These are phyloP conservation scores for Lydus trimaculatus DNA, from an alignment of 2,888 invertebrate genomes.

Conservation along the genomic window DNA sequence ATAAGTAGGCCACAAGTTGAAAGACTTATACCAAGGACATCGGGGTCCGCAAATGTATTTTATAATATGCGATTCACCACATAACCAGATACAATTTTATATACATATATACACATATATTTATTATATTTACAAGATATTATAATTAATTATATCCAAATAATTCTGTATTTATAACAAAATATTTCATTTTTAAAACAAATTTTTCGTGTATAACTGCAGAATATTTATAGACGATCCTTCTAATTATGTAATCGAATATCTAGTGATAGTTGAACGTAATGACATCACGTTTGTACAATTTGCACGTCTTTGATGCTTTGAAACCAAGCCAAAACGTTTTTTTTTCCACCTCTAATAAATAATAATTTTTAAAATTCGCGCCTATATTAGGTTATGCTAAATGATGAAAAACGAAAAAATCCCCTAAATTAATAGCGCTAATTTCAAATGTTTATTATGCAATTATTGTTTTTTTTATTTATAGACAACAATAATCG, in stretches of 20 bases:
- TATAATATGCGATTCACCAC: slow-evolving; percentile 50
- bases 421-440: background rate
- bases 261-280: slow-evolving; percentile 9
- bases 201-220: background rate
- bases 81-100: slow-evolving; percentile 51
- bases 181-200: background rate
- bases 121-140: background rate
- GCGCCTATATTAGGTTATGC: background rate
- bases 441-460: slow-evolving; percentile 9
- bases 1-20: slow-evolving; percentile 63
- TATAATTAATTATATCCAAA: background rate
- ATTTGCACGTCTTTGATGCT: slow-evolving; percentile 18
- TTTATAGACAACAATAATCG: background rate
- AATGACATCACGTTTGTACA: slow-evolving; percentile 25
- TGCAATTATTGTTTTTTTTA: background rate
- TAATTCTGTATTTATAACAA: background rate
- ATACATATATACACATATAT: slow-evolving; percentile 14
- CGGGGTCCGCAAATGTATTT: slow-evolving; percentile 59
- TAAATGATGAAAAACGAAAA: background rate
- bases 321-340: slow-evolving; percentile 1
- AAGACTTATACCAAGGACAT: slow-evolving; percentile 82
- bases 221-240: slow-evolving; percentile 12
- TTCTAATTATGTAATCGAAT: slow-evolving; percentile 20
- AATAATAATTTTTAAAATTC: background rate
- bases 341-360: background rate